Base-by-base conservation (phyloP, 2,113 vertebrate genomes). In the Pheucticus melanocephalus region DNA sequence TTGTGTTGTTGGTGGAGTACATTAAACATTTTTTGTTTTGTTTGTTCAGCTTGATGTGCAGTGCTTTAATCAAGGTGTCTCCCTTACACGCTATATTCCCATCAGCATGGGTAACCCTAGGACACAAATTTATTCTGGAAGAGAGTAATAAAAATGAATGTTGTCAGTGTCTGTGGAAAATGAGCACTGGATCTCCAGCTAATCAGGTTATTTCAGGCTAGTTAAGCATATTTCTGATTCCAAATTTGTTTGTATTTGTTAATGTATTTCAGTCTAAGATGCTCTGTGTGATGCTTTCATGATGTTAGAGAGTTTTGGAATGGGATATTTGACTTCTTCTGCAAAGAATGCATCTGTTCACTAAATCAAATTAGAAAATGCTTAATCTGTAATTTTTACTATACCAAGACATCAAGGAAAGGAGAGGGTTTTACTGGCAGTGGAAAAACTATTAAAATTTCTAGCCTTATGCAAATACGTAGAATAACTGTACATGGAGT, bases 1-100 rank as follows among this genome's bases (percentile, higher is more conserved):
- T 73, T 2, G 0, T 70, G 57, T 16, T 59, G 56, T 59, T 31
- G 33, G 13, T 35, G 15, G 16, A 48, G 39, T 21, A 37, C 37
- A 27, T 37, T 16, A 51, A 56, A 7, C 2, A 24, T n/a, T 20
- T 84, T 16, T 89, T 80, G 14, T 59, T 78, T 45, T 59, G 44
- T 48, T 68, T 59, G 56, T 59, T 25, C 23, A 39, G 20, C 33
- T 69, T 60, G 57, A 71, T 70, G 76, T 37, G 33, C 83, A 70
- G 72, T 50, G 79, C 68, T 97, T 96, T 82, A 78, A 79, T 90
- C 79, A 44, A 93, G 79, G 51, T 94, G 60, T 64, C 31, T 85
- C 21, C 31, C 86, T 94, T 61, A 47, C 17, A 91, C 6, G 24
- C 66, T 80, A 33, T 81, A 81, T n/a, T 63, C 73, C 42, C 11